Percentiles rank a stretch among this genome's conserved stretches.
Evolutionary conservation across 2,888 invertebrate species (phyloP).

Genomic region (Amphimallon solstitiale): DNA sequence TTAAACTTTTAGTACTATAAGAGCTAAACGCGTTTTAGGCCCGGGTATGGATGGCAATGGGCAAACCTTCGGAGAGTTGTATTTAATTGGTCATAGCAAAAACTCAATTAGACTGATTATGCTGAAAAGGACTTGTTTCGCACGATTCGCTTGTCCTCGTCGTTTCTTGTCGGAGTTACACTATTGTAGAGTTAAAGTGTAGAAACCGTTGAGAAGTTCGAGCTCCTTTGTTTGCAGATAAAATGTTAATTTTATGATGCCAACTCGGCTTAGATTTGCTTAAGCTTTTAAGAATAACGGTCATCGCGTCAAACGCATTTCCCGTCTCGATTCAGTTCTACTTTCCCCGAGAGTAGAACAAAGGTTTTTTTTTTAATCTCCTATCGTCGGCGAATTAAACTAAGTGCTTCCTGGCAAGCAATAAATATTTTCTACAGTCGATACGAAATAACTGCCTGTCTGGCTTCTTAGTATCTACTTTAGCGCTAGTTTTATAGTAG

Average conservation of each 20-base stretch:
- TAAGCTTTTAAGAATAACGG: conserved; percentile 40
- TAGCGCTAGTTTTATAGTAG: conserved; percentile 12
- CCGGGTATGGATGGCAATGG: conserved; percentile 9
- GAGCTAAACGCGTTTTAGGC: conserved; percentile 27
- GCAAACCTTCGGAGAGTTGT: background rate
- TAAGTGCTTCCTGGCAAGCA: conserved; percentile 37
- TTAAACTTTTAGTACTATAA: conserved; percentile 23
- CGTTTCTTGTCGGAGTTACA: background rate
- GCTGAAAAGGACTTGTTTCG: conserved; percentile 9
- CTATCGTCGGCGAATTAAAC: conserved; percentile 37
- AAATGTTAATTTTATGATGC: conserved; percentile 46
- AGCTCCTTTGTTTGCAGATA: conserved; percentile 42
- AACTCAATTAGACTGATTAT: conserved; percentile 34
- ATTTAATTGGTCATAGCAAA: conserved; percentile 31
- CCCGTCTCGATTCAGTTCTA: conserved; percentile 22
- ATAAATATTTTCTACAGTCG: conserved; percentile 35
- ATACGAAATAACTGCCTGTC: conserved; percentile 18
- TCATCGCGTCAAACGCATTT: conserved; percentile 19
- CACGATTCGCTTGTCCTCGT: conserved; percentile 3
- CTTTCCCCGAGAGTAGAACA: background rate
- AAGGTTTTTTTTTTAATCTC: conserved; percentile 3
- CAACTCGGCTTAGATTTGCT: conserved; percentile 43
- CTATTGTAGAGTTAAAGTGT: background rate
- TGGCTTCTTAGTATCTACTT: conserved; percentile 6
- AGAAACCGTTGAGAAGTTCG: conserved; percentile 5